These are phyloP conservation scores for Discoglossus pictus DNA, from an alignment of 2,797 vertebrate species.

Conservation along the genomic window DNA sequence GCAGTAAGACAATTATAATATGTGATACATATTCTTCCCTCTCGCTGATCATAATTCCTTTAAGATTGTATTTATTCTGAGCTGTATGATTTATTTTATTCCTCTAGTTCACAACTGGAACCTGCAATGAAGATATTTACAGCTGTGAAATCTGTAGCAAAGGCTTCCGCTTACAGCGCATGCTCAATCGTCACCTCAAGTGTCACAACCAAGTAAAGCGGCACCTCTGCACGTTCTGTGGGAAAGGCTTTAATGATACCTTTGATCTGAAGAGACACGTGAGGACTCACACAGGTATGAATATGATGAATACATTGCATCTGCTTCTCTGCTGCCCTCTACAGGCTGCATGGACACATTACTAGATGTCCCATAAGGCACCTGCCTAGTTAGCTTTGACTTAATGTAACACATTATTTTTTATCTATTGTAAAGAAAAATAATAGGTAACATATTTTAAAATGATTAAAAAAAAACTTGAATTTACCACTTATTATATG, in stretches of 20 bases:
- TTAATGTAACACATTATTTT: too few relatives aligned
- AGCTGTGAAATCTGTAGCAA: conserved; percentile 77
- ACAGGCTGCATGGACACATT: not conserved
- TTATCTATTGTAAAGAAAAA: too few relatives aligned
- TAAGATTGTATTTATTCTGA: not conserved
- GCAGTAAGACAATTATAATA: too few relatives aligned
- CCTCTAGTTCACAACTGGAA: conserved; percentile 74
- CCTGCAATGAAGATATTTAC: conserved; percentile 63
- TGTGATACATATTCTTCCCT: too few relatives aligned
- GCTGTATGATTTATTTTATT: not conserved
- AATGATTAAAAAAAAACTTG: too few relatives aligned
- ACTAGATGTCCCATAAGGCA: too few relatives aligned
- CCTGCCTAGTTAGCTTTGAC: too few relatives aligned
- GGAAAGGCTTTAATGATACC: conserved; percentile 83
- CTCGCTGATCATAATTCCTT: too few relatives aligned
- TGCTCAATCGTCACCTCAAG: conserved; percentile 82
- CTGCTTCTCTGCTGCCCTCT: conserved; percentile 3
- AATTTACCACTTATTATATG: too few relatives aligned
- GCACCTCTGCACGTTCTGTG: conserved; percentile 80
- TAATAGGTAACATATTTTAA: too few relatives aligned
- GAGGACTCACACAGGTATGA: conserved; percentile 80
- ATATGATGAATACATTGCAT: not conserved
- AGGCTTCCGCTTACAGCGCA: conserved; percentile 74
- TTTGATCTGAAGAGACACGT: conserved; percentile 83
- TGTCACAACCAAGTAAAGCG: conserved; percentile 80